Evolutionary conservation across 2,888 invertebrate genomes (phyloP).

Genomic region (Drosophila paramelanica): DNA sequence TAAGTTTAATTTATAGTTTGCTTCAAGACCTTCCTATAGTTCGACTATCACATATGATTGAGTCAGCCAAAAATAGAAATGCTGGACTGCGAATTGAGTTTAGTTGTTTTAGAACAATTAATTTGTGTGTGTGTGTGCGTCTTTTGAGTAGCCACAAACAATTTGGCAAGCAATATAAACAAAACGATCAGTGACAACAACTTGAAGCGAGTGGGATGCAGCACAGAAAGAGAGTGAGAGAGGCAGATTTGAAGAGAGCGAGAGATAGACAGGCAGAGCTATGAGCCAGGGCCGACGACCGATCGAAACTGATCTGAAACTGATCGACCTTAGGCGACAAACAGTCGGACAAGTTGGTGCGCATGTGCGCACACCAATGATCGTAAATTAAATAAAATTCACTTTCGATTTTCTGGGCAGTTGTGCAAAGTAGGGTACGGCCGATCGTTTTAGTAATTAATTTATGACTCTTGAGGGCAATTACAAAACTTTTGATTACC

Average conservation of each 20-base stretch:
- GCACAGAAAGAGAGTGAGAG: background rate
- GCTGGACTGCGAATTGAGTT: conserved; percentile 26
- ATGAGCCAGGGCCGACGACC: conserved; percentile 31
- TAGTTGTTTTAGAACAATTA: conserved; percentile 66
- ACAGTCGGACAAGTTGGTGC: conserved; percentile 18
- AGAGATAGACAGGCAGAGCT: background rate
- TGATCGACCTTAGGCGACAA: conserved; percentile 42
- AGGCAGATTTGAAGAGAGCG: background rate
- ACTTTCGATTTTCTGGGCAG: conserved; percentile 65
- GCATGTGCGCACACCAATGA: conserved; percentile 32
- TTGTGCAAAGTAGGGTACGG: conserved; percentile 5
- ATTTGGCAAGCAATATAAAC: conserved; percentile 29
- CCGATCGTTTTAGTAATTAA: conserved; percentile 60
- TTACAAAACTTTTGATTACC: conserved; percentile 32
- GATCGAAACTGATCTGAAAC: conserved; percentile 8
- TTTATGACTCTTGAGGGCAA: conserved; percentile 64
- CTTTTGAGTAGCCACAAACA: conserved; percentile 36
- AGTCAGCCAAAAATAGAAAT: background rate
- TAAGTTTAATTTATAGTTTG: conserved; percentile 4
- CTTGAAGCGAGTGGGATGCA: background rate
- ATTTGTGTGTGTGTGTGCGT: conserved; percentile 56
- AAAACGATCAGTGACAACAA: conserved; percentile 13
- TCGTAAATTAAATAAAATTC: conserved; percentile 69
- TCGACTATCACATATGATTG: no score
- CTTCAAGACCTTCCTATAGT: background rate